Conservation (phyloP, 2,113 vertebrate species). For the Aplodontia rufa region DNA sequence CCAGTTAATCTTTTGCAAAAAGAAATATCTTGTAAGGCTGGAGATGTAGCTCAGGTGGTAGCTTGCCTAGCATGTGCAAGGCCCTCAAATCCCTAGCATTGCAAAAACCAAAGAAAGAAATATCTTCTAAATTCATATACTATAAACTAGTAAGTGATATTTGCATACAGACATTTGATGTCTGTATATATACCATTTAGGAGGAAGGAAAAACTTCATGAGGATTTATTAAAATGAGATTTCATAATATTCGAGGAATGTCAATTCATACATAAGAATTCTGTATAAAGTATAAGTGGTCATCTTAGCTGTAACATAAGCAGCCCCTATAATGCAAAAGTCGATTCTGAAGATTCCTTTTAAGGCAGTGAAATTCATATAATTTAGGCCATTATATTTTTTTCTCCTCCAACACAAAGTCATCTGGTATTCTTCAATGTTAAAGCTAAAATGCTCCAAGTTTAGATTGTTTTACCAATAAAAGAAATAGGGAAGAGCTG, state of each 20-base stretch:
- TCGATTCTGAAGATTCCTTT: conserved; percentile 10
- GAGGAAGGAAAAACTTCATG: background rate
- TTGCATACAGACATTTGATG: background rate
- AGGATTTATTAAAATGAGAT: conserved; percentile 42
- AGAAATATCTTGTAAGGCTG: background rate
- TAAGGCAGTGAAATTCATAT: background rate
- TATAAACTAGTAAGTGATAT: conserved; percentile 34
- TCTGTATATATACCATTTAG: background rate
- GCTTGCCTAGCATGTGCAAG: no score
- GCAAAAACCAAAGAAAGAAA: background rate
- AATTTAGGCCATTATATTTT: conserved; percentile 24
- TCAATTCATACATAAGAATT: conserved; percentile 33
- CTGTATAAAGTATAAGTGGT: background rate
- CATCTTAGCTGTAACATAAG: conserved; percentile 8
- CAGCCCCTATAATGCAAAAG: conserved; percentile 40
- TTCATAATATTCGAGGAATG: conserved; percentile 41
- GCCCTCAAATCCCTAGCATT: no score
- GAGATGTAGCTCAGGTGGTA: no score
- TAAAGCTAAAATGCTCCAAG: conserved; percentile 42
- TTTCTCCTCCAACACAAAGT: conserved; percentile 33
- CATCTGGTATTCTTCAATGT: background rate
- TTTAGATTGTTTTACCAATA: conserved; percentile 43
- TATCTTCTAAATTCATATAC: conserved; percentile 26
- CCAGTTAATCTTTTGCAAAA: conserved; percentile 46
- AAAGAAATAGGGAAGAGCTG: conserved; percentile 26